Evolutionary conservation across 2,113 vertebrate genomes (phyloP), one percentile per base, ranked within the genome.

Genomic region (Dendrocopos noguchii): DNA sequence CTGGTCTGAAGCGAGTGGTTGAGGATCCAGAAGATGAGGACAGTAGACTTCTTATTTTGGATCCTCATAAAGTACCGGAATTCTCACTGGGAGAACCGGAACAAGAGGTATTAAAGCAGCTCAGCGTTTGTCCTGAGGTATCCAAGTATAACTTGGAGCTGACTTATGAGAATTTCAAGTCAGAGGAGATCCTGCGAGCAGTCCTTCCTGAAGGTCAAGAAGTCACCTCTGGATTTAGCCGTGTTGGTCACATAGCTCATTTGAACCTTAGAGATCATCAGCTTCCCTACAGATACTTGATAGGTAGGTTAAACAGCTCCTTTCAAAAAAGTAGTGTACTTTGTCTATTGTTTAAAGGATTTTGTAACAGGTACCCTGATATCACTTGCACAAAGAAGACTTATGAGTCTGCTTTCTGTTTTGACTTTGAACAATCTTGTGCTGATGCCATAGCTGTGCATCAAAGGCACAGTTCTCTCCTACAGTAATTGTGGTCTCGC

Each of bases 251-350:
- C 95, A 99, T 99, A 22, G 98, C 98, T 73, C 99, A 99, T 73
- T 81, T 99, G 96, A 99, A 99, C 73, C 98, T 99, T 84, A 97
- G 99, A 93, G 99, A 99, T 36, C 99, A 99, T 96, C 99, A 99
- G 90, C 98, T 99, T 16, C 95, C 98, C 1, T 99, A 98, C 97
- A 98, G 97, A 93, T 97, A 98, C 75, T 96, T 99, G 95, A 99
- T 99, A 72, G 99, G 99, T 99, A 97, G 96, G 98, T 96, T 34
- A 27, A 83, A 5, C 33, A 22, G 15, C 53, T 57, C 27, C 31
- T 73, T 12, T 15, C 27, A 14, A 28, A 61, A 44, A 29, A 50
- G 8, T 4, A 0, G 2, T 52, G 0, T 20, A 8, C 12, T 64
- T 46, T 61, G 6, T 34, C 1, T 34, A 1, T 25, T 79, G 18